Evolutionary conservation across 2,888 invertebrate genomes (phyloP).

Genomic region (Phortica magna): DNA sequence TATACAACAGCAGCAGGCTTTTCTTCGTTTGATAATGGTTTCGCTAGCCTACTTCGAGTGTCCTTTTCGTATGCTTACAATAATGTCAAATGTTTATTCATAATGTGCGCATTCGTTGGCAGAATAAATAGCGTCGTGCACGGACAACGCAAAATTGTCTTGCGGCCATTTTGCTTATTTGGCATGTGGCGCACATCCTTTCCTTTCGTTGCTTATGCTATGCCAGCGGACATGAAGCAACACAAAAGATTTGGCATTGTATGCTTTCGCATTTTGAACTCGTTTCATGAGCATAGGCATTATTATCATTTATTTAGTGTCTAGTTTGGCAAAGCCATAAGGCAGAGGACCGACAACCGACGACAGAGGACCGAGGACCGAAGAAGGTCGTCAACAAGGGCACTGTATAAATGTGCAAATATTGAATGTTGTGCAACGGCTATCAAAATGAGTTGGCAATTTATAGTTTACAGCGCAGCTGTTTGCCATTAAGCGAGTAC

Average conservation of each 20-base stretch:
- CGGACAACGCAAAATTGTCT: slow-evolving; percentile 65
- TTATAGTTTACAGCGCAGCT: not conserved
- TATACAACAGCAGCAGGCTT: no score
- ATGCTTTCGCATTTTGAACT: no score
- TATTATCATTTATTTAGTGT: no score
- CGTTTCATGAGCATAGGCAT: no score
- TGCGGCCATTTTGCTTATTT: slow-evolving; percentile 33
- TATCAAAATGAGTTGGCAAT: not conserved
- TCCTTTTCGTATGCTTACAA: slow-evolving; percentile 18
- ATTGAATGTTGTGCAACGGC: not conserved
- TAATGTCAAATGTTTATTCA: slow-evolving; percentile 31
- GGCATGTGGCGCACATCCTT: slow-evolving; percentile 40
- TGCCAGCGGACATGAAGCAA: no score
- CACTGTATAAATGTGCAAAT: not conserved
- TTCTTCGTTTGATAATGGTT: no score
- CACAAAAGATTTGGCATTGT: no score
- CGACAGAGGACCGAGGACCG: no score
- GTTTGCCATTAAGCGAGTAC: not conserved
- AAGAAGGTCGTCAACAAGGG: not conserved
- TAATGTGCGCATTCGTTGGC: slow-evolving; percentile 34
- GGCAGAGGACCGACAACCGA: no score
- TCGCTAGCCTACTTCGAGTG: no score
- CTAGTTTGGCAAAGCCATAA: no score
- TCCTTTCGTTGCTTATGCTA: no score
- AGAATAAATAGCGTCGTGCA: slow-evolving; percentile 51